Evolutionary conservation across 2,797 vertebrate species (phyloP).

Genomic region (Florisuga fusca): DNA sequence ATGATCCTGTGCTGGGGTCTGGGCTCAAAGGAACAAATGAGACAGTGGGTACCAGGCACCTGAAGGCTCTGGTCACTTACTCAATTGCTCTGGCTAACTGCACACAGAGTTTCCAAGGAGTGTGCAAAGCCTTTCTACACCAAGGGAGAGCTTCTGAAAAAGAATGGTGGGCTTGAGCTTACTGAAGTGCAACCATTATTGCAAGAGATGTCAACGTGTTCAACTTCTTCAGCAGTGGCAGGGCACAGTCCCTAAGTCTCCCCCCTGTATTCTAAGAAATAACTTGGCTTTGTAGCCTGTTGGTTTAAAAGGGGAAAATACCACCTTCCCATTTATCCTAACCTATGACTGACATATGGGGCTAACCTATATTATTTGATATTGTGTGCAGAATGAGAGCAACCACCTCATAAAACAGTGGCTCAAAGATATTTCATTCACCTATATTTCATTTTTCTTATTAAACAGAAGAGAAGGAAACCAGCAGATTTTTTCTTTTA

Average conservation of each 20-base stretch:
- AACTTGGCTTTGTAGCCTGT: neutral
- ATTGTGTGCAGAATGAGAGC: neutral
- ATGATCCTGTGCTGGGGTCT: fast-evolving
- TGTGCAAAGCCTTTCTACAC: neutral
- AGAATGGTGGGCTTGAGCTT: neutral
- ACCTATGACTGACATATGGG: neutral
- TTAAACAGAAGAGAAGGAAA: neutral
- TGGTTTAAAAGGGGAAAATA: neutral
- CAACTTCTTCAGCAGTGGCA: neutral
- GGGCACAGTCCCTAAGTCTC: neutral
- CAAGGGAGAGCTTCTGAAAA: neutral
- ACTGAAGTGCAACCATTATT: neutral
- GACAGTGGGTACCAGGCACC: neutral
- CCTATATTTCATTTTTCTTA: neutral
- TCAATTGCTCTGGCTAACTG: neutral
- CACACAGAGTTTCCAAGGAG: neutral
- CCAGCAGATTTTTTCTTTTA: neutral
- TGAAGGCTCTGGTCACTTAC: neutral
- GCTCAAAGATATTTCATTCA: neutral
- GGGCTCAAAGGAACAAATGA: neutral
- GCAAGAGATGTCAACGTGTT: neutral
- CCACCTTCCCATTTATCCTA: neutral
- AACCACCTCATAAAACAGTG: neutral
- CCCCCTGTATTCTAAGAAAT: neutral
- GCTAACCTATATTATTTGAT: neutral